A percentile compares a stretch with the other conserved stretches of the same genome.
phyloP scores from a whole-genome alignment of 2,888 invertebrate genomes.

The Zygogramma bicolorata region DNA sequence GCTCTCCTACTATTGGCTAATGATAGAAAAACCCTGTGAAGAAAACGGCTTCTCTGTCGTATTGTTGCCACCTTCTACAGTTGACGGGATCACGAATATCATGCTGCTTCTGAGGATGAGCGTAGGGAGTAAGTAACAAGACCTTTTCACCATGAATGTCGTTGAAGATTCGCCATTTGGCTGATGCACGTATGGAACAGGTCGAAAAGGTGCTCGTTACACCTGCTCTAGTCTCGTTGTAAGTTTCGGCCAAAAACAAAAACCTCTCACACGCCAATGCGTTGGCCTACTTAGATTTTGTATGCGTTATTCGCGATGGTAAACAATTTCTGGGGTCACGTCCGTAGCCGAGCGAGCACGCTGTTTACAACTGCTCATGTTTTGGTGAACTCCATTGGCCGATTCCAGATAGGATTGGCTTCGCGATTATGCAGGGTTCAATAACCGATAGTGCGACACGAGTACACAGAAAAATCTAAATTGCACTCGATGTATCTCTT shows the following conservation, averaged over 20 bases:
- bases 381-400: constrained; percentile 42
- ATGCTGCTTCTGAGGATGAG: too few species aligned
- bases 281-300: constrained; percentile 19
- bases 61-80: too few species aligned
- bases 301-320: constrained; percentile 35
- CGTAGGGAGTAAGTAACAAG: too few species aligned
- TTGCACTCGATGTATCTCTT: constrained; percentile 13
- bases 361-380: constrained; percentile 40
- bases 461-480: constrained; percentile 11
- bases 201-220: too few species aligned
- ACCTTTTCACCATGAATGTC: too few species aligned
- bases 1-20: too few species aligned
- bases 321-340: constrained; percentile 30
- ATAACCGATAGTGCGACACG: constrained; percentile 19
- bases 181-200: too few species aligned
- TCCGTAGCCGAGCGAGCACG: constrained; percentile 15
- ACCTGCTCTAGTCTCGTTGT: too few species aligned
- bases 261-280: constrained; percentile 3
- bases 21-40: too few species aligned
- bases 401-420: constrained; percentile 39
- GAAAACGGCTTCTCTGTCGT: too few species aligned
- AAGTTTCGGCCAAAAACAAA: not conserved
- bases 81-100: too few species aligned
- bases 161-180: too few species aligned
- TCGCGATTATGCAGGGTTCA: constrained; percentile 30